Evolutionary conservation across 2,113 vertebrate species (phyloP), one percentile per base, ranked within the genome.

Genomic region (Caloenas nicobarica): DNA sequence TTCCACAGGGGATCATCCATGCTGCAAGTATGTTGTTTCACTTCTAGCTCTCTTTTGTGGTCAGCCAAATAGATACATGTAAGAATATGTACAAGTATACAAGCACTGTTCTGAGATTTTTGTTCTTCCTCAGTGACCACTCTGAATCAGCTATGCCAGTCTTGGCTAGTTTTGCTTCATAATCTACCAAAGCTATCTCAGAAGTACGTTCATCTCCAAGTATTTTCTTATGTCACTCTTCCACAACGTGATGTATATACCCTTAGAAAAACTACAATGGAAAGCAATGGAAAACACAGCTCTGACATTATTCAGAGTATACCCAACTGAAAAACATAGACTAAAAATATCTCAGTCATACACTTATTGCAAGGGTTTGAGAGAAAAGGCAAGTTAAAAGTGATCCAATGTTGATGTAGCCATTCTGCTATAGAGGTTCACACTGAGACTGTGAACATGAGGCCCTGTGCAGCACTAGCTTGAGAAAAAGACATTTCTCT

Each of bases 61-160:
- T 42, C 44, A 80, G 38, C 3, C 17, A 88, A 46, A 88, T 19
- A 78, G 29, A 56, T 22, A 11, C 31, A 25, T 53, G 8, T 25
- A 58, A 48, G 24, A 73, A 31, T 11, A 57, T 28, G 26, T 53
- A 40, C 23, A 74, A 34, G 33, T 13, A 68, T 40, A 46, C 4
- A 40, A 31, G 16, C 13, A 40, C 5, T 40, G 11, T 58, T 64
- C 61, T 69, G 60, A 80, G 29, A 53, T 29, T 42, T 51, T 38
- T 57, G 2, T 16, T 38, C 57, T 34, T 66, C 16, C 11, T 65
- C 38, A n/a, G 31, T 61, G 33, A 22, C 12, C 0, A 0, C 17
- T 76, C 33, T 40, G 28, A 81, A 34, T 58, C 36, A 58, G 12
- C 33, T 86, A 7, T 36, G 17, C 10, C 25, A 42, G 5, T 42